phyloP scores from a whole-genome alignment of 2,113 vertebrate genomes.

The Platichthys stellatus region DNA sequence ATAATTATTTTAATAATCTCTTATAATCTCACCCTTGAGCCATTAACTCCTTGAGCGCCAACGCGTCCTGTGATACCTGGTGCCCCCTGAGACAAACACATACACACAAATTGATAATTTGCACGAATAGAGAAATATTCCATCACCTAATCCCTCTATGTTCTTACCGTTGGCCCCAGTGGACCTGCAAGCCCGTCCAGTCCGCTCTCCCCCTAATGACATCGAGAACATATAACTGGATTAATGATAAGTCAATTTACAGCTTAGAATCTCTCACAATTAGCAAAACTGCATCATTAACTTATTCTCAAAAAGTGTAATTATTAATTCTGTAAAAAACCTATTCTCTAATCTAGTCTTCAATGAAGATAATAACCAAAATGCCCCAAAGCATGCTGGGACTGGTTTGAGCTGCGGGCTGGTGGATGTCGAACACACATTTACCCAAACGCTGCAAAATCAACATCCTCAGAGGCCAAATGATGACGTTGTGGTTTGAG shows the following conservation, averaged over 20 bases:
- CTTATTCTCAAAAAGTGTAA: too few relatives aligned
- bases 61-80: conserved; percentile 79
- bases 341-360: too few relatives aligned
- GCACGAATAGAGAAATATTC: neutral
- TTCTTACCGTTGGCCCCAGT: conserved; percentile 82
- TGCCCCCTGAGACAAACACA: conserved; percentile 80
- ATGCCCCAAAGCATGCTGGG: too few relatives aligned
- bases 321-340: too few relatives aligned
- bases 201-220: conserved; percentile 85
- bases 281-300: neutral
- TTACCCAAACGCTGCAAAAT: too few relatives aligned
- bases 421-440: too few relatives aligned
- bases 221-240: conserved; percentile 2
- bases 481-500: too few relatives aligned
- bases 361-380: too few relatives aligned
- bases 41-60: conserved; percentile 84
- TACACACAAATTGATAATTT: neutral
- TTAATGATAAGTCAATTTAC: neutral
- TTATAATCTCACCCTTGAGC: conserved; percentile 82
- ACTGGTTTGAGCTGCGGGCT: too few relatives aligned
- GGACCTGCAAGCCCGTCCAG: conserved; percentile 79
- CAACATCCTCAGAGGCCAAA: too few relatives aligned
- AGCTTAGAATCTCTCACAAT: too few relatives aligned
- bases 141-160: neutral
- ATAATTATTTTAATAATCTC: neutral